These are phyloP conservation scores for Adoxophyes honmai DNA, from an alignment of 1,140 invertebrate species.

Conservation along the genomic window DNA sequence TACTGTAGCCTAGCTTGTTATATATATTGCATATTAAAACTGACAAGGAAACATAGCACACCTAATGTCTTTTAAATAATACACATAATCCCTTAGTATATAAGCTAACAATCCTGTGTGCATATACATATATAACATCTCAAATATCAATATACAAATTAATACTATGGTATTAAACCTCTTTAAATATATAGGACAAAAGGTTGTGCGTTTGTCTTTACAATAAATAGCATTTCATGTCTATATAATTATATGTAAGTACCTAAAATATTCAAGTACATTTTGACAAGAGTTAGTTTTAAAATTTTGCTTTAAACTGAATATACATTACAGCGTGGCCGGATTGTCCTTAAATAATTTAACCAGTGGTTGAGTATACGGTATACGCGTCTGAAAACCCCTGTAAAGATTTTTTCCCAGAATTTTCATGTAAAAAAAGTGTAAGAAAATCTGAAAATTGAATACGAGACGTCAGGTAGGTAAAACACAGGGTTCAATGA, in stretches of 20 bases:
- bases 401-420: no score
- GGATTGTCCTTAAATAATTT: no score
- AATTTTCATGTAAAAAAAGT: no score
- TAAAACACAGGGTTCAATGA: no score
- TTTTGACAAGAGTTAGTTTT: neutral
- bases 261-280: neutral
- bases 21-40: no score
- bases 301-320: neutral
- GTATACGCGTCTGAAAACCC: no score
- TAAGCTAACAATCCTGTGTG: constrained; percentile 11
- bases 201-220: constrained; percentile 11
- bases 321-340: no score
- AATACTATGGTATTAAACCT: neutral
- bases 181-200: neutral
- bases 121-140: constrained; percentile 4
- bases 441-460: no score
- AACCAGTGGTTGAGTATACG: no score
- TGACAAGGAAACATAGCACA: no score
- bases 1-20: no score
- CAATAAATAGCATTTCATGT: constrained; percentile 1
- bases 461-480: no score
- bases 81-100: neutral
- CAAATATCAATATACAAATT: neutral
- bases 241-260: neutral
- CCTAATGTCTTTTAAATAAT: constrained; percentile 2